phyloP scores from a whole-genome alignment of 2,888 invertebrate species.

The Fragum whitleyi region DNA sequence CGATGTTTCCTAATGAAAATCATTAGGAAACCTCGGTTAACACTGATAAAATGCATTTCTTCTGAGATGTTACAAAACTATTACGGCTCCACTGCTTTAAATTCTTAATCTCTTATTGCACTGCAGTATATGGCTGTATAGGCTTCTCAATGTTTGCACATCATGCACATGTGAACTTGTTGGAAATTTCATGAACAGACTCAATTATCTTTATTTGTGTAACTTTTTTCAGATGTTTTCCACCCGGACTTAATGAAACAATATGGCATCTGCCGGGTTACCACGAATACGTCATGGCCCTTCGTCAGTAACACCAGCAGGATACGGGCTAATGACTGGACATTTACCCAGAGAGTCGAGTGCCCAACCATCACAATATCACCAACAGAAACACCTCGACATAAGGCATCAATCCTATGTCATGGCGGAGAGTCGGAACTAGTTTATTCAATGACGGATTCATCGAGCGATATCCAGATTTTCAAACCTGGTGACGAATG shows the following conservation, averaged over 20 bases:
- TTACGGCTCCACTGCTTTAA: no score
- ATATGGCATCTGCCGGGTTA: neutral
- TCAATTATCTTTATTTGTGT: no score
- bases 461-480: constrained; percentile 3
- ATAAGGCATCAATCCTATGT: neutral
- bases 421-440: neutral
- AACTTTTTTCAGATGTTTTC: neutral
- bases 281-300: neutral
- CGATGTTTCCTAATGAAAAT: no score
- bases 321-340: neutral
- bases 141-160: no score
- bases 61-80: no score
- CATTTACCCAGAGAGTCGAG: constrained; percentile 2
- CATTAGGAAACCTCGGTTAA: no score
- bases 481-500: constrained; percentile 42
- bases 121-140: no score
- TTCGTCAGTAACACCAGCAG: neutral
- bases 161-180: no score
- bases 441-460: neutral
- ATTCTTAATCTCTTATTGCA: no score
- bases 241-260: no score
- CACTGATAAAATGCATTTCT: no score
- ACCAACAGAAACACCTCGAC: neutral
- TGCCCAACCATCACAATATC: neutral
- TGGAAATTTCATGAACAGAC: no score